phyloP scores from a whole-genome alignment of 1,140 invertebrate genomes.

The Apis cerana region DNA sequence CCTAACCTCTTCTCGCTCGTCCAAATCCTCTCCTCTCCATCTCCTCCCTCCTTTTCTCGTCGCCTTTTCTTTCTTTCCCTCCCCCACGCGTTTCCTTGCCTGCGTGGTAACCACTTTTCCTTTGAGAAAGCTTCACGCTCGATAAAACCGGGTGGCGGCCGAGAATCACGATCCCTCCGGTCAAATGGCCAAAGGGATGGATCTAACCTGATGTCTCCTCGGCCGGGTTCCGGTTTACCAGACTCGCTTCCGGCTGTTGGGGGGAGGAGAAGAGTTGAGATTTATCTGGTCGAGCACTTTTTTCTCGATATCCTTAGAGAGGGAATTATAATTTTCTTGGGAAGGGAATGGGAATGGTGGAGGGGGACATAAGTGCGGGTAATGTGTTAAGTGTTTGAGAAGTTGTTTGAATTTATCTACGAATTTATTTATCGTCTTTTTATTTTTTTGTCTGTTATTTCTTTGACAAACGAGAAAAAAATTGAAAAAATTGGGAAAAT shows the following conservation, averaged over 20 bases:
- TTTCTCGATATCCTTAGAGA: neutral
- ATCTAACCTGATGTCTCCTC: conserved; percentile 13
- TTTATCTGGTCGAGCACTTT: neutral
- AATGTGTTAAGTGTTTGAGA: neutral
- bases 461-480: too few relatives aligned
- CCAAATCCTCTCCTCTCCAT: neutral
- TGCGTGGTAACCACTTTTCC: conserved; percentile 26
- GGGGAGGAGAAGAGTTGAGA: too few relatives aligned
- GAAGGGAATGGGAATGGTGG: too few relatives aligned
- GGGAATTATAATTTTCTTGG: neutral
- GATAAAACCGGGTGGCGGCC: conserved; percentile 36
- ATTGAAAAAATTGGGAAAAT: too few relatives aligned
- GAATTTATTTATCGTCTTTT: too few relatives aligned
- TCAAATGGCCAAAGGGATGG: conserved; percentile 35
- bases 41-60: neutral
- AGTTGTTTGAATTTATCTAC: too few relatives aligned
- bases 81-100: neutral
- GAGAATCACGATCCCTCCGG: conserved; percentile 38
- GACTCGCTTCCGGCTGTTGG: neutral
- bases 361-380: neutral
- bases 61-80: neutral
- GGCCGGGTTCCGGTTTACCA: conserved; percentile 28
- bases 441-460: too few relatives aligned
- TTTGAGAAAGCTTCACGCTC: conserved; percentile 49
- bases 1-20: conserved; percentile 10